phyloP scores from a whole-genome alignment of 2,113 vertebrate species.

The Passer domesticus region DNA sequence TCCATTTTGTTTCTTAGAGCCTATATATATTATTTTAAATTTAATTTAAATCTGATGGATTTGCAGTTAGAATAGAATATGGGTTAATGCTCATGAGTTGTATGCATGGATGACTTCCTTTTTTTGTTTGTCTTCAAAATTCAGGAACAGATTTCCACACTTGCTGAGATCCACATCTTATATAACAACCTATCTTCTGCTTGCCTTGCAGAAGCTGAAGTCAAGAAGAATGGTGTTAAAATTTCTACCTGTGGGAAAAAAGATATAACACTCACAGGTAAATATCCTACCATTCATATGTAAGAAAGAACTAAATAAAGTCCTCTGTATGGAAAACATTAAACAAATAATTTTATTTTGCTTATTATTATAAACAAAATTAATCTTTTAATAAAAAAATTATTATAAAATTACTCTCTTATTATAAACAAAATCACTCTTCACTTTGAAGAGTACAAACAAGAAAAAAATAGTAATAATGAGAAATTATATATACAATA shows the following conservation, averaged over 20 bases:
- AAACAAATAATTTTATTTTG: background rate
- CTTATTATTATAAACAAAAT: background rate
- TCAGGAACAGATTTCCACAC: background rate
- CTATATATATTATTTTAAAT: background rate
- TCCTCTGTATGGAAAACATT: background rate
- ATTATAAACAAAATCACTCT: background rate
- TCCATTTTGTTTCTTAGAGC: background rate
- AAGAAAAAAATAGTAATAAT: background rate
- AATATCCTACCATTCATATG: background rate
- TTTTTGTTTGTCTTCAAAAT: background rate
- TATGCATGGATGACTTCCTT: background rate
- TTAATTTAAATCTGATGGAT: background rate
- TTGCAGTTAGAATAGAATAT: background rate
- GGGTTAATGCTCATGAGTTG: background rate
- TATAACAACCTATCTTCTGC: background rate
- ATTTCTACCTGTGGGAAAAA: background rate
- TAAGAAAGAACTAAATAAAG: background rate
- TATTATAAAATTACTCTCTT: background rate
- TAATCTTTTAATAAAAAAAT: background rate
- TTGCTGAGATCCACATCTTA: background rate
- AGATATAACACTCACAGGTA: background rate
- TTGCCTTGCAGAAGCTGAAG: background rate
- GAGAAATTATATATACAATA: background rate
- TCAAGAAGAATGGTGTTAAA: background rate
- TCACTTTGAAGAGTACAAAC: background rate